phyloP scores from a whole-genome alignment of 2,797 vertebrate species.

The Vultur gryphus region DNA sequence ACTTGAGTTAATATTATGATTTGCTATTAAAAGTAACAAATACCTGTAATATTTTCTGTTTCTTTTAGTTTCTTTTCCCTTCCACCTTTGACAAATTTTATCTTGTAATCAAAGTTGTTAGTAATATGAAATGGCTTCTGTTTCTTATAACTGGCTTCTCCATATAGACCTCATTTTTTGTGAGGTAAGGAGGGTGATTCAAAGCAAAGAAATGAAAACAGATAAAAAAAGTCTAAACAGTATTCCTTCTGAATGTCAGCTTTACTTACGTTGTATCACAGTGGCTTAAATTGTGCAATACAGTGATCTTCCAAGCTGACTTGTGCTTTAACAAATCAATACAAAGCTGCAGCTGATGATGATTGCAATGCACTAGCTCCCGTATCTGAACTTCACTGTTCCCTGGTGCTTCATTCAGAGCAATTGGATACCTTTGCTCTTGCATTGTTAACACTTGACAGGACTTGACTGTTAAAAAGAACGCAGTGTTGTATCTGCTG shows the following conservation, averaged over 20 bases:
- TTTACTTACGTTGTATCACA: background rate
- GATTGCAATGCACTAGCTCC: background rate
- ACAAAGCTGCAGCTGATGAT: background rate
- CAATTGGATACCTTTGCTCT: background rate
- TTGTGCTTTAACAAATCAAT: background rate
- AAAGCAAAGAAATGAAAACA: conserved; percentile 11
- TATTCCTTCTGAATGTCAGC: background rate
- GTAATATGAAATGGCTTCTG: conserved; percentile 7
- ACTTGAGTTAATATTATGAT: background rate
- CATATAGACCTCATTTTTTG: background rate
- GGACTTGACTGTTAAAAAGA: background rate
- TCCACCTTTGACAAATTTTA: background rate
- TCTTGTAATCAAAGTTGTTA: background rate
- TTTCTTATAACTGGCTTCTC: conserved; percentile 8
- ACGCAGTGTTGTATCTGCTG: accelerated
- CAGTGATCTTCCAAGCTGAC: background rate
- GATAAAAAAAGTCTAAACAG: background rate
- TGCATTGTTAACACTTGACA: background rate
- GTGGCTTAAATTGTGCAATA: background rate
- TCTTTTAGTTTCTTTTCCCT: background rate
- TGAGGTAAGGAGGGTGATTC: background rate
- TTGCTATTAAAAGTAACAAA: background rate
- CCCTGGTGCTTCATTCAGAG: background rate
- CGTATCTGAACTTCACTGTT: background rate
- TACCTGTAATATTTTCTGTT: background rate